Percentiles rank a stretch among this genome's conserved stretches.
Conservation (phyloP, 2,797 vertebrate genomes). For the Parambassis ranga region DNA sequence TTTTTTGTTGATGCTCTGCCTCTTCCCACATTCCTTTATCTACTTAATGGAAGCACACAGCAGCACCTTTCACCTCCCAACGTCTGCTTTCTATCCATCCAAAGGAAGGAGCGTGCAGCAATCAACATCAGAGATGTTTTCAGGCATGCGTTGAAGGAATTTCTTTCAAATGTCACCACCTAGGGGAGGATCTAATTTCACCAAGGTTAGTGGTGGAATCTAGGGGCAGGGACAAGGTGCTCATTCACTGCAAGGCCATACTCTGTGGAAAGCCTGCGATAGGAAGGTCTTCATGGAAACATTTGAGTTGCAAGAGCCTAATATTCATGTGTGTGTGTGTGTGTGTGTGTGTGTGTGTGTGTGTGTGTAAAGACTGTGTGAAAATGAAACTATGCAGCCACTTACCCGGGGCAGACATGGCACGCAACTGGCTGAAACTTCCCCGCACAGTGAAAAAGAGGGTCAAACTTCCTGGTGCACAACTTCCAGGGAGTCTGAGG, state of each 20-base stretch:
- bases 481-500: constrained; percentile 34
- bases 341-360: no score
- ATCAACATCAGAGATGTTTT: not conserved
- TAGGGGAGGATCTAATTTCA: not conserved
- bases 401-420: constrained; percentile 79
- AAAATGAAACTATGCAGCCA: not conserved
- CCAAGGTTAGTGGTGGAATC: not conserved
- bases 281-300: not conserved
- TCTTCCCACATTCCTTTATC: constrained; percentile 33
- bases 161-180: not conserved
- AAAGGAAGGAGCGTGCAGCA: not conserved
- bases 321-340: no score
- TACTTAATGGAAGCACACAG: not conserved
- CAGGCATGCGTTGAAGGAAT: not conserved
- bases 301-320: not conserved
- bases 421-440: not conserved
- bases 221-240: not conserved
- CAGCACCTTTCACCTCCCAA: constrained; percentile 8
- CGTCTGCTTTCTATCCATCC: not conserved
- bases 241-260: not conserved
- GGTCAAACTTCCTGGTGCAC: constrained; percentile 36
- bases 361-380: not conserved
- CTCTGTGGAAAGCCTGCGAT: not conserved
- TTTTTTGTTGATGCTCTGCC: not conserved
- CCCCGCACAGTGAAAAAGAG: not conserved